A percentile compares a stretch with the other conserved stretches of the same genome.
phyloP scores from a whole-genome alignment of 2,113 vertebrate species.

The western clawed frog (Xenopus tropicalis) region UCB_Xtro_10.0 CM004447.2:133129501-133130000 shows the following conservation, averaged over 20 bases:
- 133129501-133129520: too few species aligned
- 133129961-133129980: constrained; percentile 11
- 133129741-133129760: constrained; percentile 31
- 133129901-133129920: constrained; percentile 32
- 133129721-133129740: constrained; percentile 37
- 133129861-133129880: constrained; percentile 46
- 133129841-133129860: constrained; percentile 42
- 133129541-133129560: too few species aligned
- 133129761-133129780: constrained; percentile 36
- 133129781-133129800: constrained; percentile 41
- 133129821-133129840: constrained; percentile 41
- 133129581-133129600: too few species aligned
- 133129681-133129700: constrained; percentile 8
- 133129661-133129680: background rate
- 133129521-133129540: too few species aligned
- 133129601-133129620: too few species aligned
- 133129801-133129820: constrained; percentile 41
- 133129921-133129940: constrained; percentile 20
- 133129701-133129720: constrained; percentile 30
- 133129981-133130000: too few species aligned
- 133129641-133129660: too few species aligned
- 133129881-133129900: constrained; percentile 44
- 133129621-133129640: too few species aligned
- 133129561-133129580: too few species aligned
- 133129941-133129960: background rate